Conservation (phyloP, 2,113 vertebrate species). For the Mirounga angustirostris region DNA sequence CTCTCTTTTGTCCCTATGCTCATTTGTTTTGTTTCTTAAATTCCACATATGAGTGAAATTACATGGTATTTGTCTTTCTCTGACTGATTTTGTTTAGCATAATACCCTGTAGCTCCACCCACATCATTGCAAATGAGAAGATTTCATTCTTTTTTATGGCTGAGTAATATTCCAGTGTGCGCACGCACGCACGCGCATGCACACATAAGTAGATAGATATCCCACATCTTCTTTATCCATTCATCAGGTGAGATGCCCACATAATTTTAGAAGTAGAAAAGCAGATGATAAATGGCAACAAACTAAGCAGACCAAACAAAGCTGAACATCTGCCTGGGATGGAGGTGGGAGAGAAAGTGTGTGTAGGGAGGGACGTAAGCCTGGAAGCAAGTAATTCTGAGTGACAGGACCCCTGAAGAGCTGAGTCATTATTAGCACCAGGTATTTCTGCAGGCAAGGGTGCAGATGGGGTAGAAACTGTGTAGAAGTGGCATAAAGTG, state of each 20-base stretch:
- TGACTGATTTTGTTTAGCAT: background rate
- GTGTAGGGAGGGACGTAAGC: background rate
- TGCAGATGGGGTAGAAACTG: background rate
- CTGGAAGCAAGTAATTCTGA: background rate
- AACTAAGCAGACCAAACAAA: background rate
- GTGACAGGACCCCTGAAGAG: background rate
- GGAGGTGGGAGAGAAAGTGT: background rate
- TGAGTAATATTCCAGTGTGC: background rate
- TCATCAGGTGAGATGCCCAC: background rate
- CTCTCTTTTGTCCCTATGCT: background rate
- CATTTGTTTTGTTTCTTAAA: background rate
- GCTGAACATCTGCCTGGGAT: fast-evolving
- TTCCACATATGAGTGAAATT: background rate
- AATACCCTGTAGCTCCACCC: background rate
- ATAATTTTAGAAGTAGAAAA: background rate
- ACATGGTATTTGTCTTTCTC: background rate
- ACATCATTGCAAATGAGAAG: background rate
- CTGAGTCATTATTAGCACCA: background rate
- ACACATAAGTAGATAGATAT: background rate
- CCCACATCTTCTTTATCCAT: background rate
- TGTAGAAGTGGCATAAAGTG: background rate
- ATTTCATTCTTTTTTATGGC: background rate
- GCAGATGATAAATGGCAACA: background rate
- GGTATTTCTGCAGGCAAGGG: background rate
- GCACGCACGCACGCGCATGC: fast-evolving